Evolutionary conservation across 2,113 vertebrate species (phyloP).

Genomic region (Thymallus thymallus): DNA sequence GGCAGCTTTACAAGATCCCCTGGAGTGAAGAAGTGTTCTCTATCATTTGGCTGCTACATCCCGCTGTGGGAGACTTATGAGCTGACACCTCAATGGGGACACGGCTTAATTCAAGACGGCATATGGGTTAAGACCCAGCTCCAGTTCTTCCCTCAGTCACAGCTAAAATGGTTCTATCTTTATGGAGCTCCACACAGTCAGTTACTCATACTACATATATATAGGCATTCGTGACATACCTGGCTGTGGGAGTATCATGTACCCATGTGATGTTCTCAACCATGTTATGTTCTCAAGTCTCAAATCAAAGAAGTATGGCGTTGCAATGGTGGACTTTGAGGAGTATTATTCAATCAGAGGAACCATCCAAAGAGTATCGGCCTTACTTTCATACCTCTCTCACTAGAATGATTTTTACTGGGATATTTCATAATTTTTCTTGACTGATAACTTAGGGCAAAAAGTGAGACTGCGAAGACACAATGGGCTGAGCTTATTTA

Average conservation of each 20-base stretch:
- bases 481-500: constrained; percentile 82
- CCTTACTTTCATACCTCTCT: constrained; percentile 65
- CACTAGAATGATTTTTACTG: constrained; percentile 26
- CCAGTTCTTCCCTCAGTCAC: constrained; percentile 60
- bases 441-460: constrained; percentile 74
- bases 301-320: constrained; percentile 90
- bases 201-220: constrained; percentile 54
- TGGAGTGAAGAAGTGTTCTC: constrained; percentile 58
- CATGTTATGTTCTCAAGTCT: constrained; percentile 82
- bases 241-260: constrained; percentile 81
- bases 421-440: constrained; percentile 46
- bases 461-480: constrained; percentile 29
- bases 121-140: constrained; percentile 46
- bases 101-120: constrained; percentile 45
- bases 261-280: constrained; percentile 84
- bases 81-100: constrained; percentile 58
- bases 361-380: constrained; percentile 66
- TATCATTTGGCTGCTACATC: constrained; percentile 42
- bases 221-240: constrained; percentile 75
- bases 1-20: constrained; percentile 73
- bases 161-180: constrained; percentile 59
- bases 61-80: constrained; percentile 54
- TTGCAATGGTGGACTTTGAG: constrained; percentile 82
- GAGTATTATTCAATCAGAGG: constrained; percentile 75
- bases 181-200: constrained; percentile 22